phyloP scores from a whole-genome alignment of 1,140 invertebrate species.

The Drosophila nannoptera region DNA sequence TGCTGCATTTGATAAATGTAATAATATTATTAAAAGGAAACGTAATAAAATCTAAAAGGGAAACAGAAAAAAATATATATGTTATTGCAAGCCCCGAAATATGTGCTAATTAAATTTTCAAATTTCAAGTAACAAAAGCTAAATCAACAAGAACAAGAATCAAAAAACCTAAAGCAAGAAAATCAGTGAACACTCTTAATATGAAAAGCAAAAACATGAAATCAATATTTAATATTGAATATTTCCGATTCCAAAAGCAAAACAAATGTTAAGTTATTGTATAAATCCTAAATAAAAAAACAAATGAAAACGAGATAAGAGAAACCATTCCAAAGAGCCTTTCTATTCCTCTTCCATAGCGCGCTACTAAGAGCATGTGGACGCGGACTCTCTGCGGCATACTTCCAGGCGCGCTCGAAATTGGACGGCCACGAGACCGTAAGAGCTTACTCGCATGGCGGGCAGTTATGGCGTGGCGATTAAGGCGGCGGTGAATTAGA shows the following conservation, averaged over 20 bases:
- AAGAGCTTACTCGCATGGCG: background rate
- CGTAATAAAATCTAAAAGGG: constrained; percentile 5
- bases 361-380: background rate
- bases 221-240: constrained; percentile 78
- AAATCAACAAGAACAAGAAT: constrained; percentile 37
- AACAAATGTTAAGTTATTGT: constrained; percentile 74
- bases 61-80: constrained; percentile 37
- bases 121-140: constrained; percentile 19
- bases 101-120: constrained; percentile 41
- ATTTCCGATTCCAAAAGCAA: constrained; percentile 75
- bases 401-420: constrained; percentile 6
- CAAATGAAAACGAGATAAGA: constrained; percentile 28
- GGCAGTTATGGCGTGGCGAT: background rate
- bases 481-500: background rate
- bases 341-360: background rate
- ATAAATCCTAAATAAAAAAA: constrained; percentile 66
- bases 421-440: background rate
- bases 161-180: constrained; percentile 25
- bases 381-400: background rate
- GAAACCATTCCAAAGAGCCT: constrained; percentile 4
- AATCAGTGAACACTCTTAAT: constrained; percentile 41
- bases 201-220: constrained; percentile 51
- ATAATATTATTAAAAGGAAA: constrained; percentile 37
- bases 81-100: constrained; percentile 41
- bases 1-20: constrained; percentile 73